Evolutionary conservation across 2,888 invertebrate genomes (phyloP).

Genomic region (Euplagia quadripunctaria): DNA sequence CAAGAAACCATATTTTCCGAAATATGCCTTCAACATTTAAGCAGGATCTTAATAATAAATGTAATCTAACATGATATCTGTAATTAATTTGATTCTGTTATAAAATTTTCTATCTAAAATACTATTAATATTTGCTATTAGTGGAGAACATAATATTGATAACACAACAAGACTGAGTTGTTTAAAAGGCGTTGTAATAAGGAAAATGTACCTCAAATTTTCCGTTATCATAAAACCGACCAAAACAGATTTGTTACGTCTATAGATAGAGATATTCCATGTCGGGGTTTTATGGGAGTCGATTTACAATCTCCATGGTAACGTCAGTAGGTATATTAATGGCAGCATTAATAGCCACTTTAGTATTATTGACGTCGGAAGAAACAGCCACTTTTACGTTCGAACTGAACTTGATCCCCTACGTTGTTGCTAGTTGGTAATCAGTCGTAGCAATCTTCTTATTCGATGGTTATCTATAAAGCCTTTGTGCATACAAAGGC

Average conservation of each 20-base stretch:
- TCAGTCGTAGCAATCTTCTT: neutral
- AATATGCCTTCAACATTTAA: no score
- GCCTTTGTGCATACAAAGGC: no score
- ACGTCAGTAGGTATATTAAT: conserved; percentile 55
- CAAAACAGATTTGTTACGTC: conserved; percentile 37
- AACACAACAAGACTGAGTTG: no score
- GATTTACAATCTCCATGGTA: conserved; percentile 74
- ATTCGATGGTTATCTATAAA: neutral
- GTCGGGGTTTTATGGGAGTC: conserved; percentile 63
- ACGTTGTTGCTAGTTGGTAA: neutral
- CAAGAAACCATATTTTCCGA: no score
- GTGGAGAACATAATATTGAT: no score
- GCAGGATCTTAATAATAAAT: no score
- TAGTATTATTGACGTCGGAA: conserved; percentile 72
- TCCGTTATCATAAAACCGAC: conserved; percentile 3
- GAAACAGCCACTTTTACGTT: conserved; percentile 67
- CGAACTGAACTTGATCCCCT: conserved; percentile 47
- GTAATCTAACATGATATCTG: no score
- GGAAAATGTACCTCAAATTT: conserved; percentile 8
- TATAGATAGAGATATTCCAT: conserved; percentile 43
- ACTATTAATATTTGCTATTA: no score
- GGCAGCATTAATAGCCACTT: conserved; percentile 66
- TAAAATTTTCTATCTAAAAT: no score
- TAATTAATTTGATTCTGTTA: no score
- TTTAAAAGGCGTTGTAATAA: neutral